These are phyloP conservation scores for Melierax canorus DNA, from an alignment of 2,113 vertebrate species.

Conservation along the genomic window DNA sequence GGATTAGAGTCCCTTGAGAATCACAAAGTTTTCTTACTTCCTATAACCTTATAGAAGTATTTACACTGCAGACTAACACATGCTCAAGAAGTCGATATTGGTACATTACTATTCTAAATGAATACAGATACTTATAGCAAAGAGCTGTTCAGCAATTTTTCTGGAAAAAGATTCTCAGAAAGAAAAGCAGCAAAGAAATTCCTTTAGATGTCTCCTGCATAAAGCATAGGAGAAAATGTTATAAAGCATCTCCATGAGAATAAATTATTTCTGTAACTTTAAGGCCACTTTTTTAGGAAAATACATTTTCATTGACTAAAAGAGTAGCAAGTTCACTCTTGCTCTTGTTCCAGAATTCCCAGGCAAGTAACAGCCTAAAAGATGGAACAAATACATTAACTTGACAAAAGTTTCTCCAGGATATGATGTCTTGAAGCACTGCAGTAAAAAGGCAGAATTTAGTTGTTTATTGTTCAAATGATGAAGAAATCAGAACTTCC, in stretches of 20 bases:
- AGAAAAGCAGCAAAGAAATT: not conserved
- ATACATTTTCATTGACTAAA: not conserved
- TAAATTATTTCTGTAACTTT: not conserved
- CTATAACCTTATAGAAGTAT: not conserved
- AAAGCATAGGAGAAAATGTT: not conserved
- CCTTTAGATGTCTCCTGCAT: not conserved
- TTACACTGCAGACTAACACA: not conserved
- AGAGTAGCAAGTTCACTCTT: not conserved
- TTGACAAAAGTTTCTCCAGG: not conserved
- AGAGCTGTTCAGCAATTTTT: not conserved
- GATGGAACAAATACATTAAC: not conserved
- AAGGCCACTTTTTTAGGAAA: not conserved
- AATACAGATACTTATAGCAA: not conserved
- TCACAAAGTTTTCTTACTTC: not conserved
- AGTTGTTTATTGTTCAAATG: not conserved
- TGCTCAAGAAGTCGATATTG: accelerated
- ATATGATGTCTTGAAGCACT: not conserved
- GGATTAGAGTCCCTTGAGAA: not conserved
- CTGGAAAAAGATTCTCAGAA: not conserved
- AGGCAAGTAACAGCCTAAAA: not conserved
- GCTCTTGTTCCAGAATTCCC: not conserved
- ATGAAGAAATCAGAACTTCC: not conserved
- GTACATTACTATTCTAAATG: not conserved
- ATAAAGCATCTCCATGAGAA: not conserved
- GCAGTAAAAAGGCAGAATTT: not conserved